Base-by-base conservation (phyloP, 2,888 invertebrate genomes). In the Tipula helvola region DNA sequence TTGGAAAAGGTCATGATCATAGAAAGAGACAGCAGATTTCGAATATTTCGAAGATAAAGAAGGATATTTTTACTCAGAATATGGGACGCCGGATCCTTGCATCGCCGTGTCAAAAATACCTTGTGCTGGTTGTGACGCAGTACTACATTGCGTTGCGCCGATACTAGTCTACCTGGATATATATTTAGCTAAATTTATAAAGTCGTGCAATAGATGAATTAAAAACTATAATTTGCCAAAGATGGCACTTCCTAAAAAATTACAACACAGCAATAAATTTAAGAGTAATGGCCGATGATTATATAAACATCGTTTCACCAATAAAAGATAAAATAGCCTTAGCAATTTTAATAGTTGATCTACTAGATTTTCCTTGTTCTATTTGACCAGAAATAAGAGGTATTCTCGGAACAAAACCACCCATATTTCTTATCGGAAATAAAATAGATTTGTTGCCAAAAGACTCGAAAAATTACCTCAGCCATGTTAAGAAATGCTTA, bases 371-470 rank as follows among this genome's bases (percentile, higher is more conserved):
- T 90, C 97, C 98, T 0, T 96, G 97, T 90, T 97, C 97, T 87
- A 95, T 99, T 89, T 97, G 97, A 96, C 96, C 97, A 0, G 94
- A 94, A 83, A 94, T 97, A 88, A 92, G 94, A 1, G 93, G 95
- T 87, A 93, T 97, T 87, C 91, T 94, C 88, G 95, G 95, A 12
- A 90, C 91, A 7, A 92, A 93, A n/a, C 92, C 95, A 36, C 96
- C 96, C 0, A 92, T 98, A 84, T 94, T 97, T 88, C 92, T 99
- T n/a, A 96, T 99, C 8, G 99, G 97, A 0, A 98, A 98, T 91
- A 98, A 99, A 93, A 94, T 98, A 18, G 99, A 99, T 91, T 92
- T 99, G 39, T 90, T 99, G 57, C 98, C 98, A 0, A 95, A 94
- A 52, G 97, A 97, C 90, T 93, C 94, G 5, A 89, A 92, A 41